Evolutionary conservation across 2,888 invertebrate species (phyloP).

Genomic region (Brachypterus glaber): DNA sequence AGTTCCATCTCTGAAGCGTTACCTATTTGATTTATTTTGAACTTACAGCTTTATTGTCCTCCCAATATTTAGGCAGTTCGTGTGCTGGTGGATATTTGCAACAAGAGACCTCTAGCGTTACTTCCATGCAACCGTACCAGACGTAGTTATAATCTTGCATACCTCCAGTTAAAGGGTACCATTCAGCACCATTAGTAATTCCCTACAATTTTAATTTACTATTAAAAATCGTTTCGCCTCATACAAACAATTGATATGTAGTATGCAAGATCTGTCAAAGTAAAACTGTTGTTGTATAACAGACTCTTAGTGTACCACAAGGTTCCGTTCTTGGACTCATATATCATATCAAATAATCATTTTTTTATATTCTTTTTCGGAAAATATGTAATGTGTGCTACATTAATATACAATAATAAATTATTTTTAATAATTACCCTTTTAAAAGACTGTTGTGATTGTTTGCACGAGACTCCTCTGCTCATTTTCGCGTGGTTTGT

Average conservation of each 20-base stretch:
- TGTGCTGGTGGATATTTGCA: constrained; percentile 84
- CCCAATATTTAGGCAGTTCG: constrained; percentile 76
- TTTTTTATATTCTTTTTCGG: too few species aligned
- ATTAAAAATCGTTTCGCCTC: too few species aligned
- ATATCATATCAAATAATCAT: too few species aligned
- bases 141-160: constrained; percentile 95
- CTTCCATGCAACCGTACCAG: constrained; percentile 88
- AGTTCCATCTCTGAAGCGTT: background rate
- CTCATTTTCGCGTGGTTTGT: constrained; percentile 85
- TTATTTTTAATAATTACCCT: too few species aligned
- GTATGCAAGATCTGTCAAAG: too few species aligned
- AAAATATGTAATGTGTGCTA: too few species aligned
- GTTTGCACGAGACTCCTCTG: constrained; percentile 71
- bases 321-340: too few species aligned
- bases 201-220: too few species aligned
- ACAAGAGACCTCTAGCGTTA: constrained; percentile 89
- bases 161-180: constrained; percentile 85
- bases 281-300: too few species aligned
- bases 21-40: background rate
- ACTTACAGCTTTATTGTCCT: constrained; percentile 72
- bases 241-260: too few species aligned
- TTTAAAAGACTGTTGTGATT: constrained; percentile 64
- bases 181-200: constrained; percentile 89
- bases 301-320: too few species aligned
- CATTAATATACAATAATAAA: constrained; percentile 2